phyloP scores from a whole-genome alignment of 2,113 vertebrate species.

The Ranitomeya imitator region DNA sequence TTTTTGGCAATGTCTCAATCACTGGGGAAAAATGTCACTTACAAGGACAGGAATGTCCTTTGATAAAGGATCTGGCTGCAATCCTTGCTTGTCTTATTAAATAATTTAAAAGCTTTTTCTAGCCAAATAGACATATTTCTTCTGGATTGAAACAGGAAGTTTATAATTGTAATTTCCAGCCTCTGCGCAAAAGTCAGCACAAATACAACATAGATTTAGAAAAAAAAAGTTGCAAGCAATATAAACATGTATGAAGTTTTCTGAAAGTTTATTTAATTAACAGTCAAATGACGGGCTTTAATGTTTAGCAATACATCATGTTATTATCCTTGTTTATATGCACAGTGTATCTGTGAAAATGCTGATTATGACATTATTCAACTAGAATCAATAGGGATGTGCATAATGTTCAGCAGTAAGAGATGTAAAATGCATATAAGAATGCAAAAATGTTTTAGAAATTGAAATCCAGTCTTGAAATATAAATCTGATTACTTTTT shows the following conservation, averaged over 20 bases:
- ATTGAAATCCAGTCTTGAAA: neutral
- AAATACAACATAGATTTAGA: neutral
- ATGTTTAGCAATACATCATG: neutral
- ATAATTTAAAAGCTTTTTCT: slow-evolving; percentile 43
- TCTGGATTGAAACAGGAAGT: slow-evolving; percentile 15
- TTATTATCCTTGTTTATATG: neutral
- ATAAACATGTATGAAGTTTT: neutral
- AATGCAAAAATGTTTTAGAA: neutral
- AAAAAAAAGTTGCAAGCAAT: neutral
- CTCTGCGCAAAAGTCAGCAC: neutral
- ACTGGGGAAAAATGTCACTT: slow-evolving; percentile 43
- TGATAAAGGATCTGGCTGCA: slow-evolving; percentile 39
- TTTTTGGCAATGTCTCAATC: slow-evolving; percentile 38
- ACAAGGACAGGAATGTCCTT: slow-evolving; percentile 10
- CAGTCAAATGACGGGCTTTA: neutral
- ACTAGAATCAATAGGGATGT: neutral
- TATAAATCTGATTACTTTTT: neutral
- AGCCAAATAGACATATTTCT: slow-evolving; percentile 41
- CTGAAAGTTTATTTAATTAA: neutral
- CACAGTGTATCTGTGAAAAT: neutral
- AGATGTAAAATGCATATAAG: neutral
- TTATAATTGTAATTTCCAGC: neutral
- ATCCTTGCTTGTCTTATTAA: slow-evolving; percentile 17
- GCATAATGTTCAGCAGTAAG: neutral
- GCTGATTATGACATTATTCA: neutral